Percentiles rank a stretch among this genome's conserved stretches.
phyloP scores from a whole-genome alignment of 2,113 vertebrate species.

The Aspiorhynchus laticeps region DNA sequence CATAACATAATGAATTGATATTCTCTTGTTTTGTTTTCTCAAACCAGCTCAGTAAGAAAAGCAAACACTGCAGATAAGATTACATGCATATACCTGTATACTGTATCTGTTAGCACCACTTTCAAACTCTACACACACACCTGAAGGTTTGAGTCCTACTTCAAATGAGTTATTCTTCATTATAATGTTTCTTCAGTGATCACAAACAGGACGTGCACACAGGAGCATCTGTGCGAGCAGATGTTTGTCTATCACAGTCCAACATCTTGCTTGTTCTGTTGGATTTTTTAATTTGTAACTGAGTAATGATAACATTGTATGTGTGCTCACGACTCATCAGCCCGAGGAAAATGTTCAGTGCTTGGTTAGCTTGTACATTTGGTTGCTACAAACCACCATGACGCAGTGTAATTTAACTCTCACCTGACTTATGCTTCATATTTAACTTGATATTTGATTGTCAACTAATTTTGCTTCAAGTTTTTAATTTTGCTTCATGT shows the following conservation, averaged over 20 bases:
- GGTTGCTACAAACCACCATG: not conserved
- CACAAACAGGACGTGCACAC: not conserved
- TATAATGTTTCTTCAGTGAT: not conserved
- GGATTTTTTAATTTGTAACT: not conserved
- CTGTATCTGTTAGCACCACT: not conserved
- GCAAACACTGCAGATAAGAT: not conserved
- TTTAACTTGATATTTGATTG: not conserved
- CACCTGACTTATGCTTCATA: not conserved
- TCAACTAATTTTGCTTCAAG: not conserved
- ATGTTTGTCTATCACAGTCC: not conserved
- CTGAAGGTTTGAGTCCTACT: not conserved
- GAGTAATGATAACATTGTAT: not conserved
- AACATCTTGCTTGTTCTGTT: constrained; percentile 20
- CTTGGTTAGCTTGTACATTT: not conserved
- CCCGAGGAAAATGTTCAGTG: not conserved
- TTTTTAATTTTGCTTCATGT: not conserved
- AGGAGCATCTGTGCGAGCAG: constrained; percentile 8
- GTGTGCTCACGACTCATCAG: constrained; percentile 5
- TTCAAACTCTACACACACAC: not conserved
- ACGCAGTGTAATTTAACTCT: not conserved
- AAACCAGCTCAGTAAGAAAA: not conserved
- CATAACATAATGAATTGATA: not conserved
- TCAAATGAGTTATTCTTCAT: not conserved
- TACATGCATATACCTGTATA: not conserved
- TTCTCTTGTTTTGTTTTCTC: not conserved